phyloP scores from a whole-genome alignment of 2,888 invertebrate genomes.

The Hypsopygia costalis region DNA sequence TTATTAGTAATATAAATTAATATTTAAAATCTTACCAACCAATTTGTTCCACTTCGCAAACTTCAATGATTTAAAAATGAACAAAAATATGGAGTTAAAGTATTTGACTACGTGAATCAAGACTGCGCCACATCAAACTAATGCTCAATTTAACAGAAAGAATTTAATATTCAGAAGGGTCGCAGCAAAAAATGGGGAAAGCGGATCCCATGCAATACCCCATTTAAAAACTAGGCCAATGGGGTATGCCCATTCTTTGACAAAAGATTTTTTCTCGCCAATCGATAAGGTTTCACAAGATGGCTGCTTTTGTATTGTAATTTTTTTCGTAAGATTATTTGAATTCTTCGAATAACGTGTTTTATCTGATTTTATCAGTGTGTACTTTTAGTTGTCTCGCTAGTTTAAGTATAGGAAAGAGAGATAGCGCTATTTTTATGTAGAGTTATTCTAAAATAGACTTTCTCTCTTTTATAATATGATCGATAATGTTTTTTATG shows the following conservation, averaged over 20 bases:
- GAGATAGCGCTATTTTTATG: not conserved
- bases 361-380: no score
- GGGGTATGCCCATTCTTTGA: constrained; percentile 52
- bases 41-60: no score
- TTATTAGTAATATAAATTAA: no score
- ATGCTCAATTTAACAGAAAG: constrained; percentile 40
- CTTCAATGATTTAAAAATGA: no score
- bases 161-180: constrained; percentile 58
- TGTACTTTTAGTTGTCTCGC: not conserved
- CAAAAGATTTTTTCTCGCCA: constrained; percentile 74
- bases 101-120: not conserved
- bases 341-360: not conserved
- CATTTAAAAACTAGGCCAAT: constrained; percentile 75
- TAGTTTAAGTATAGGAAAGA: not conserved
- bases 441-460: no score
- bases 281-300: constrained; percentile 72
- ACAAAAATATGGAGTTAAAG: not conserved
- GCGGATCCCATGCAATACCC: constrained; percentile 52
- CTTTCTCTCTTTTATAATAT: no score
- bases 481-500: no score
- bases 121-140: not conserved
- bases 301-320: constrained; percentile 47
- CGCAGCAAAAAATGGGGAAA: constrained; percentile 61
- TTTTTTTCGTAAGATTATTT: constrained; percentile 24
- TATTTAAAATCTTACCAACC: no score